Evolutionary conservation across 2,113 vertebrate genomes (phyloP).

Genomic region (Eidolon helvum): DNA sequence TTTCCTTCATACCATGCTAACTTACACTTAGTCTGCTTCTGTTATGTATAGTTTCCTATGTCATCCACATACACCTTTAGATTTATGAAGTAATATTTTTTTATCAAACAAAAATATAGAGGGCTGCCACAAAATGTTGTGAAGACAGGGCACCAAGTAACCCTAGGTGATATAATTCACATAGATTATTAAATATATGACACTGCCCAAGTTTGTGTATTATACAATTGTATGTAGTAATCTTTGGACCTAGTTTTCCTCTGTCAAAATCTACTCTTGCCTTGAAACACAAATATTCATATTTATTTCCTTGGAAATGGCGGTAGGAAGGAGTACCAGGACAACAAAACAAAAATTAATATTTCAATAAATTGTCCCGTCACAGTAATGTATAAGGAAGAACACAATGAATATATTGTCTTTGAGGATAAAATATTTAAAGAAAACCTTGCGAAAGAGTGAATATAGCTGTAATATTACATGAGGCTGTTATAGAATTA

Average conservation of each 20-base stretch:
- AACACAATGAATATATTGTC: neutral
- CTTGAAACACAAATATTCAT: neutral
- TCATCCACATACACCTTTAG: rapidly evolving
- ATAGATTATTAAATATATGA: neutral
- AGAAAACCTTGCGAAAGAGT: neutral
- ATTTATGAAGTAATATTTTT: neutral
- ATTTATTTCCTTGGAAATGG: neutral
- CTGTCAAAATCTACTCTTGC: neutral
- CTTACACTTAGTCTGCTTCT: neutral
- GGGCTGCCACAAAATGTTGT: neutral
- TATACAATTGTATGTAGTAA: rapidly evolving
- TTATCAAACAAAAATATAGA: neutral
- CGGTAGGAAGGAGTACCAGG: neutral
- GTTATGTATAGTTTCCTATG: neutral
- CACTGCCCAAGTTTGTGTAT: rapidly evolving
- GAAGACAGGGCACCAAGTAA: neutral
- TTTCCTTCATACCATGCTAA: neutral
- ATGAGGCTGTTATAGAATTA: neutral
- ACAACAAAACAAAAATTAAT: neutral
- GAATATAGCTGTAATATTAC: neutral
- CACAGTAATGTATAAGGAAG: neutral
- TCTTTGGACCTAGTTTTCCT: neutral
- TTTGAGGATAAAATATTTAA: neutral
- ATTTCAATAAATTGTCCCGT: neutral
- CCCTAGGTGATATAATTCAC: neutral